These are phyloP conservation scores for Drosophila paranaensis DNA, from an alignment of 2,888 invertebrate genomes.

Conservation along the genomic window DNA sequence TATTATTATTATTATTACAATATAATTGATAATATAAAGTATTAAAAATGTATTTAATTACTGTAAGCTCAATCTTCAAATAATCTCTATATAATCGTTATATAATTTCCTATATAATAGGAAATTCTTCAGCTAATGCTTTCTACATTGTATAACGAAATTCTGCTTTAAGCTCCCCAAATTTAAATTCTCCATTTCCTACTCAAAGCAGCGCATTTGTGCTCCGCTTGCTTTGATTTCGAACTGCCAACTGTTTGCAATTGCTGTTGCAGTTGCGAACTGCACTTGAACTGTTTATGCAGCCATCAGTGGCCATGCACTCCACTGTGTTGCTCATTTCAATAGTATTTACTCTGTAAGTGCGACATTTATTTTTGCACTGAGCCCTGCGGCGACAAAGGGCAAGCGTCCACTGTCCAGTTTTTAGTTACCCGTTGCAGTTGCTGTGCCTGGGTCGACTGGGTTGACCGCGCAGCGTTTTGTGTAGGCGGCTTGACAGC, in stretches of 20 bases:
- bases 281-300: conserved; percentile 37
- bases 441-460: conserved; percentile 33
- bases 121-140: no score
- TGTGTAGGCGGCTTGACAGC: conserved; percentile 74
- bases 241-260: background rate
- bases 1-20: no score
- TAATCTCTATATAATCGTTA: no score
- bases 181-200: no score
- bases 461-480: conserved; percentile 61
- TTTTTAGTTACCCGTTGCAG: conserved; percentile 1
- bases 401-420: conserved; percentile 10
- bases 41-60: no score
- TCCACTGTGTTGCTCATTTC: conserved; percentile 60
- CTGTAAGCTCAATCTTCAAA: no score
- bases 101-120: no score
- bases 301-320: conserved; percentile 6
- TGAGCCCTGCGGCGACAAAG: conserved; percentile 46
- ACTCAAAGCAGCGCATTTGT: background rate
- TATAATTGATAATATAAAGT: no score
- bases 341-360: conserved; percentile 78
- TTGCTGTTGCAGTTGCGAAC: conserved; percentile 10
- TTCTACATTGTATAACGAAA: no score
- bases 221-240: background rate
- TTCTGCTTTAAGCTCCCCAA: no score
- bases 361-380: conserved; percentile 72